A percentile compares a stretch with the other conserved stretches of the same genome.
Evolutionary conservation across 2,113 vertebrate genomes (phyloP).

Genomic region (Corapipo altera): DNA sequence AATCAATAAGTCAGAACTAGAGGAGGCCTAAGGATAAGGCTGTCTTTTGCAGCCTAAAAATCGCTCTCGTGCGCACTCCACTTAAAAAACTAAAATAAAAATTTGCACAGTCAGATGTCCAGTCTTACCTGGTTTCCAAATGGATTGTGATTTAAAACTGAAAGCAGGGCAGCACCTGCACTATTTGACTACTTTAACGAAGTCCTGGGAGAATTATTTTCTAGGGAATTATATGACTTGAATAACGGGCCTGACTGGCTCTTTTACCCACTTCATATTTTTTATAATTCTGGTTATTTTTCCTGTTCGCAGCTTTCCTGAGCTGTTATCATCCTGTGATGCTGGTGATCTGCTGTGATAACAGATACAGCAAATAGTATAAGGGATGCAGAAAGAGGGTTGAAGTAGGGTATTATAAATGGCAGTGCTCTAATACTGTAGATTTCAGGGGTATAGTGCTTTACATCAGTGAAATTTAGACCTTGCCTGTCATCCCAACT

Average conservation of each 20-base stretch:
- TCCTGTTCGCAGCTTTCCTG: slow-evolving; percentile 1
- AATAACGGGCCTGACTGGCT: slow-evolving; percentile 10
- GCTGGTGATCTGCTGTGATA: neutral
- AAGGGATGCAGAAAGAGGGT: neutral
- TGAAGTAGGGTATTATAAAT: neutral
- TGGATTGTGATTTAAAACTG: slow-evolving; percentile 33
- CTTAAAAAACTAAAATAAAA: neutral
- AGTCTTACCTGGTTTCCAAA: neutral
- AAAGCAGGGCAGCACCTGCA: slow-evolving; percentile 8
- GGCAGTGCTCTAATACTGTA: neutral
- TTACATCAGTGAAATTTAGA: neutral
- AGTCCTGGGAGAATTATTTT: slow-evolving; percentile 35
- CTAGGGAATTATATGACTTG: slow-evolving; percentile 9
- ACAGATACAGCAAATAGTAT: neutral
- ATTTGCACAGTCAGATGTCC: neutral
- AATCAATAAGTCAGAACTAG: neutral
- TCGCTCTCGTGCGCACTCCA: neutral
- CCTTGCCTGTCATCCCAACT: neutral
- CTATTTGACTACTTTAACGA: slow-evolving; percentile 9
- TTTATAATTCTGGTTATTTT: slow-evolving; percentile 2
- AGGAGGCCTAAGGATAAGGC: neutral
- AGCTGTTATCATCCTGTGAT: neutral
- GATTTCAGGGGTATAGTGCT: neutral
- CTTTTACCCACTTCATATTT: neutral
- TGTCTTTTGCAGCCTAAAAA: neutral